Base-by-base conservation (phyloP, 35 echinoderm and acorn worm species). In the Ophiothrix spiculata region DNA sequence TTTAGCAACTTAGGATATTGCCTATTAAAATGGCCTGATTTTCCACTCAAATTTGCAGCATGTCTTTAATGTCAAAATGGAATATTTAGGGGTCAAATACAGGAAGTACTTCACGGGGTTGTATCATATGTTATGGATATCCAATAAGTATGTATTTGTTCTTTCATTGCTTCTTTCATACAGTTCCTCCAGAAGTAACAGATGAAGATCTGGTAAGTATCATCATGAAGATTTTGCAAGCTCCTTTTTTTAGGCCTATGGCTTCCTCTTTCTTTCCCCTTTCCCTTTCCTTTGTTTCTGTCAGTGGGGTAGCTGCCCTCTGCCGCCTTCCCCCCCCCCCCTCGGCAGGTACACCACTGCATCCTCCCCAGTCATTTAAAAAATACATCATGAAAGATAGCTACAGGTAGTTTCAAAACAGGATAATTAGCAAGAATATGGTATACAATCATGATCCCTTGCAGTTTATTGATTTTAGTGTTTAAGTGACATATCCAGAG, bases 151-250 rank as follows among this genome's bases (percentile, higher is more conserved):
- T 79, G 31, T 11, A 79, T 79, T 33, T 12, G 21, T 79, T 12
- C 36, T 54, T 36, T 15, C 41, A 16, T 36, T 0, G 35, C 31
- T 32, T 64, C 74, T 33, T 42, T 17, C 75, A 33, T 40, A 45
- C 84, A 92, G 90, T 92, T 82, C 90, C 90, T 31, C 90, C 90
- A 21, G 90, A 87, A 14, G 90, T 92, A 0, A 92, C 90, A 15
- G 63, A 56, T 0, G 90, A 92, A 32, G 90, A 92, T 46, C 46
- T 92, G 90, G 90, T 92, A 83, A 87, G 90, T 60, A 32, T 36
- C 75, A 23, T 28, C 3, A 60, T 84, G 33, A 21, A n/a, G 0
- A 3, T 54, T 74, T 0, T 54, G 21, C 33, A 76, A 41, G 4
- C 29, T 34, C 31, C 21, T 21, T 17, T 34, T 2, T 25, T 54